phyloP scores from a whole-genome alignment of 35 echinoderm and acorn worm genomes.

The Apostichopus parvimensis region DNA sequence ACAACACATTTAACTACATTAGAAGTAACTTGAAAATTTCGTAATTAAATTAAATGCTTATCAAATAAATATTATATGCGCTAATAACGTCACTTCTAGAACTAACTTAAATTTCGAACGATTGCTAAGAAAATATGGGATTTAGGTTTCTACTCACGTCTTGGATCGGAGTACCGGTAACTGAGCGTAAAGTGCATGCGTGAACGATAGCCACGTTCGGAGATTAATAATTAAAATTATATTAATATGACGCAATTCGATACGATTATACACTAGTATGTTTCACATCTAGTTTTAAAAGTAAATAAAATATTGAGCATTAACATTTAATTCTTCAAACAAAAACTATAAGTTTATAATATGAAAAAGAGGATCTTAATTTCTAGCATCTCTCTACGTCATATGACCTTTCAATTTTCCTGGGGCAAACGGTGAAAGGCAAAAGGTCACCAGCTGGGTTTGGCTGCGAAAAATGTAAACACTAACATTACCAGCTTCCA shows the following conservation, averaged over 20 bases:
- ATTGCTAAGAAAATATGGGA: neutral
- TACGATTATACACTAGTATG: neutral
- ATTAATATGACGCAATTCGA: neutral
- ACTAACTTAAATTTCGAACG: neutral
- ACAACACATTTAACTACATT: neutral
- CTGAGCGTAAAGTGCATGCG: conserved; percentile 24
- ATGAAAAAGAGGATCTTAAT: no score
- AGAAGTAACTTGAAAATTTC: neutral
- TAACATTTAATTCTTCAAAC: no score
- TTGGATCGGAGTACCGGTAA: neutral
- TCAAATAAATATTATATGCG: neutral
- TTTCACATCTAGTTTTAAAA: no score
- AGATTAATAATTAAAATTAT: neutral
- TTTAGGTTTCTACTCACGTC: conserved; percentile 22
- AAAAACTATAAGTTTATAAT: neutral
- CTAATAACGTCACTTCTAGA: neutral
- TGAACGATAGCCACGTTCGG: neutral
- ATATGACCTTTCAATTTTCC: conserved; percentile 5
- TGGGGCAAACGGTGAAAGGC: conserved; percentile 8
- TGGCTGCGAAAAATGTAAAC: conserved; percentile 24
- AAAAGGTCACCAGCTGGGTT: conserved; percentile 46
- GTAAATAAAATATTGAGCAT: no score
- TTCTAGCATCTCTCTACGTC: neutral
- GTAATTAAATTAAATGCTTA: neutral
- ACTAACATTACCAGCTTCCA: neutral